Conservation (phyloP, 1,140 invertebrate genomes). For the Adoxophyes honmai region DNA sequence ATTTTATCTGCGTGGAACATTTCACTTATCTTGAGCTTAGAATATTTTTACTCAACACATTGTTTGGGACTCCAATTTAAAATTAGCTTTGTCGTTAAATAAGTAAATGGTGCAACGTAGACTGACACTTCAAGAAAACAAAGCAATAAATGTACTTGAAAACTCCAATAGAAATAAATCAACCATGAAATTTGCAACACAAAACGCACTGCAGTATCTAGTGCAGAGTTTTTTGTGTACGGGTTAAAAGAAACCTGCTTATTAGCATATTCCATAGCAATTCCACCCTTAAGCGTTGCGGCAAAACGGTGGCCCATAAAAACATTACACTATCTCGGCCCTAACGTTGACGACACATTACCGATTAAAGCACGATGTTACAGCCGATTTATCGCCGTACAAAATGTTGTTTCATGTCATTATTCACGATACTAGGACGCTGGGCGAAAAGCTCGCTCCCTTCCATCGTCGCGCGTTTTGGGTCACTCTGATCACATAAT, state of each 20-base stretch:
- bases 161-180: constrained; percentile 1
- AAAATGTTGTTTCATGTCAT: constrained; percentile 69
- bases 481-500: background rate
- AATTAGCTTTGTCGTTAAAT: constrained; percentile 2
- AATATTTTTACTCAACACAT: too few species aligned
- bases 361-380: constrained; percentile 55
- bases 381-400: constrained; percentile 57
- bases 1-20: too few species aligned
- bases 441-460: constrained; percentile 33
- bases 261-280: constrained; percentile 64
- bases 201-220: constrained; percentile 74
- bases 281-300: constrained; percentile 26
- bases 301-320: constrained; percentile 15
- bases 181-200: constrained; percentile 66
- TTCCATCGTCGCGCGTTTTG: constrained; percentile 11
- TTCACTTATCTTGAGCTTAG: too few species aligned
- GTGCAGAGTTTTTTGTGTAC: constrained; percentile 73
- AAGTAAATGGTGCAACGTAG: constrained; percentile 17
- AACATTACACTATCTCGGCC: constrained; percentile 24
- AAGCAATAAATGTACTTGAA: too few species aligned
- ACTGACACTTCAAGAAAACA: too few species aligned
- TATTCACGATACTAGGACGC: constrained; percentile 52
- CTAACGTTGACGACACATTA: constrained; percentile 52
- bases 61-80: too few species aligned
- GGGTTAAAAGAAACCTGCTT: constrained; percentile 63